Percentiles rank a stretch among this genome's conserved stretches.
Conservation (phyloP, 2,113 vertebrate species). For the Kryptolebias marmoratus region DNA sequence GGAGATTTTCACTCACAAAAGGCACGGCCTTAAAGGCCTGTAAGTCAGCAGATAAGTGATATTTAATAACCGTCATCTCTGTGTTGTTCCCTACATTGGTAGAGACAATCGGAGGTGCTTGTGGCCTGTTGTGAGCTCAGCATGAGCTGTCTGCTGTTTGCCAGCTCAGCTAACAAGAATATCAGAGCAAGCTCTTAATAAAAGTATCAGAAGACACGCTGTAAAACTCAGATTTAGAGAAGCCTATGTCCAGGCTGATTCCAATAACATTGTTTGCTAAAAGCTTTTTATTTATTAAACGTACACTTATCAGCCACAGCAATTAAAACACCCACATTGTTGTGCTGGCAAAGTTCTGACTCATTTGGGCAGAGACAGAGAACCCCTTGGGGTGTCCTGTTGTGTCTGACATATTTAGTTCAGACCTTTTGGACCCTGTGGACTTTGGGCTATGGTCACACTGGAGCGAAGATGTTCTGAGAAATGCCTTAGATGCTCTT, state of each 20-base stretch:
- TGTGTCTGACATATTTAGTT: not conserved
- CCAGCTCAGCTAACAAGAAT: constrained; percentile 42
- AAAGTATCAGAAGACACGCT: constrained; percentile 27
- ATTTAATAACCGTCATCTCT: constrained; percentile 65
- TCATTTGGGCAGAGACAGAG: too few species aligned
- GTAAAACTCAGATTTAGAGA: constrained; percentile 15
- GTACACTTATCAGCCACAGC: too few species aligned
- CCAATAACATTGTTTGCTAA: not conserved
- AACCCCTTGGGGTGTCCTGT: too few species aligned
- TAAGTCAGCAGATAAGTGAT: constrained; percentile 65
- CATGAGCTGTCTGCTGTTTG: constrained; percentile 54
- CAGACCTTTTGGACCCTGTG: not conserved
- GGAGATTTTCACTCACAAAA: constrained; percentile 34
- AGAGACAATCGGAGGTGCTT: constrained; percentile 58
- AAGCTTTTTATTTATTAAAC: too few species aligned
- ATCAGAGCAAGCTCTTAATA: constrained; percentile 42
- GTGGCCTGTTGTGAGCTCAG: constrained; percentile 59
- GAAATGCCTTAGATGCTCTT: not conserved
- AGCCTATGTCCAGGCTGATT: not conserved
- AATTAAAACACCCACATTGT: too few species aligned
- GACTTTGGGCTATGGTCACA: not conserved
- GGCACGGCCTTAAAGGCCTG: constrained; percentile 40
- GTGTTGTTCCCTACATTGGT: constrained; percentile 43
- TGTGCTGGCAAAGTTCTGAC: too few species aligned
- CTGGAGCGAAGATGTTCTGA: not conserved